Evolutionary conservation across 1,140 invertebrate species (phyloP), one percentile per base, ranked within the genome.

Genomic region (Battus philenor): DNA sequence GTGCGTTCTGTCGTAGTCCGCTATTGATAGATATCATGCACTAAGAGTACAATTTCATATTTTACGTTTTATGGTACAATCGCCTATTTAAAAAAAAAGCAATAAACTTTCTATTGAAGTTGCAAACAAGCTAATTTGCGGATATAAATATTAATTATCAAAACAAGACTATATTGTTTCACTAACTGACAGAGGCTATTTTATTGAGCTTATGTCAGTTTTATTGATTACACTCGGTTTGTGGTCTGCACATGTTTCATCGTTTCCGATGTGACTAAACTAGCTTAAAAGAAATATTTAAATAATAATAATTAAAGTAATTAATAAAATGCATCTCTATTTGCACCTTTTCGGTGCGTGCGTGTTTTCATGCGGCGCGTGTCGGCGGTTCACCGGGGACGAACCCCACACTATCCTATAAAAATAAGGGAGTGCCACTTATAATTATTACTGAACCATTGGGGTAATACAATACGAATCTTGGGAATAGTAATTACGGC

Each of bases 361-460:
- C 36, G 36, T 39, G 18, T 29, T 16, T 13, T 6, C 4, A 6
- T 2, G 6, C 20, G 8, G 11, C 13, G n/a, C 12, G 29, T 24
- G 12, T 27, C 16, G 15, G 4, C 12, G 12, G 24, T 41, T 7
- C 24, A 15, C 36, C 18, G 41, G 58, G 58, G 60, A 55, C 46
- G 32, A 32, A 58, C 62, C 67, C 67, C 31, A 32, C 44, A 44
- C 47, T 46, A 51, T 43, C 45, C 20, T 18, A 45, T 30, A 58
- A 56, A 59, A 59, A 43, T 43, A 46, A 55, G 64, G 67, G 67
- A 56, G 67, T 65, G 67, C 47, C 54, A 44, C 45, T 54, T 47
- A 65, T 68, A 61, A 70, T 60, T 64, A 67, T 67, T 55, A 31
- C 41, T 67, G 53, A 63, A 32, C 34, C 39, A 17, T 18, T 57